phyloP scores from a whole-genome alignment of 2,113 vertebrate genomes.

The Xiphorhynchus elegans region DNA sequence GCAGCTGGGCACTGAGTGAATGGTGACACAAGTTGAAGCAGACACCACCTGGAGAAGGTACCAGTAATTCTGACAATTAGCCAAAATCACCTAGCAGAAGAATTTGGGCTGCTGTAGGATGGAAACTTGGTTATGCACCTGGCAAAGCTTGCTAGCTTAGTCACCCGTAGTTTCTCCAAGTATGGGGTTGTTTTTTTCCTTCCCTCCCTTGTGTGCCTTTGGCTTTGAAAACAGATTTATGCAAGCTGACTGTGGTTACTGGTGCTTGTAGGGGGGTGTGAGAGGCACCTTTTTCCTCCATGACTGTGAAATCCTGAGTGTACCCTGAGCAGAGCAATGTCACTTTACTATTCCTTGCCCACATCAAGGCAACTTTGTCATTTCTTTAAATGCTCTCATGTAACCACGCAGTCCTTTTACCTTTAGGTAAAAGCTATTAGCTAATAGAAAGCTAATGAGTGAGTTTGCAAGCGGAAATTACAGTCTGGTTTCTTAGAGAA shows the following conservation, averaged over 20 bases:
- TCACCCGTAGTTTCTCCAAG: background rate
- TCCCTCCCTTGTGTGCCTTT: background rate
- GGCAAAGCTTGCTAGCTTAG: background rate
- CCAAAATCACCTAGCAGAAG: background rate
- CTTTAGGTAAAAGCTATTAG: background rate
- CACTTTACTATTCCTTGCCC: background rate
- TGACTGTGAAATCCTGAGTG: background rate
- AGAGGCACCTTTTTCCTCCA: background rate
- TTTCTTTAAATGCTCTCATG: background rate
- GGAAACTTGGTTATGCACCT: background rate
- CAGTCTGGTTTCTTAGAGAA: background rate
- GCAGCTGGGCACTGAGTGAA: background rate
- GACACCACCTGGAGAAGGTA: background rate
- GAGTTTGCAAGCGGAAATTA: background rate
- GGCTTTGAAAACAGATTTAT: background rate
- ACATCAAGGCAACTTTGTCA: background rate
- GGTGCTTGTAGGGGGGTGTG: background rate
- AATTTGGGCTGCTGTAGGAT: background rate
- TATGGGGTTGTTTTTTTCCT: too few species aligned
- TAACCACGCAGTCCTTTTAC: background rate
- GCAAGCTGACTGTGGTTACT: background rate
- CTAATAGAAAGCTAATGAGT: background rate
- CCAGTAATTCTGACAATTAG: background rate
- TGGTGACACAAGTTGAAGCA: background rate
- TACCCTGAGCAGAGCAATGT: background rate